Evolutionary conservation across 2,797 vertebrate genomes (phyloP).

Genomic region (Podarcis siculus): DNA sequence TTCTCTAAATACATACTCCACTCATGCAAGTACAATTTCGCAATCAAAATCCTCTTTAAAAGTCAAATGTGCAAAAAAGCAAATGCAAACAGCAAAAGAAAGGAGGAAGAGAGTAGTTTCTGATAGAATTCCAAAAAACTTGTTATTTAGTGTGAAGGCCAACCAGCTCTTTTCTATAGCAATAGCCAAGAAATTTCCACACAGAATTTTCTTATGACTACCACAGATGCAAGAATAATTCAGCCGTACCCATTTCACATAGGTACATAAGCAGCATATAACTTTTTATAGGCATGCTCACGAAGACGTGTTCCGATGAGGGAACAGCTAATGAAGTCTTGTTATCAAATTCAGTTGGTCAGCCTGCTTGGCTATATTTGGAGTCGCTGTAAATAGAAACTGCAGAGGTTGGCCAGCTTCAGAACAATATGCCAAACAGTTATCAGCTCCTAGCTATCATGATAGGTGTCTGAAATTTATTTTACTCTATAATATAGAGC

Average conservation of each 20-base stretch:
- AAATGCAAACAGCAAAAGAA: neutral
- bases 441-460: neutral
- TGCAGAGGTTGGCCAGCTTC: constrained; percentile 24
- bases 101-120: neutral
- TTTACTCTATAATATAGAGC: neutral
- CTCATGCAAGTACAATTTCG: neutral
- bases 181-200: neutral
- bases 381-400: constrained; percentile 25
- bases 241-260: constrained; percentile 17
- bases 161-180: neutral
- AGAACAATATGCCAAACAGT: constrained; percentile 36
- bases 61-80: too few species aligned
- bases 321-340: neutral
- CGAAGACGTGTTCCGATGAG: constrained; percentile 18
- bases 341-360: constrained; percentile 30
- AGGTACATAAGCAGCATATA: constrained; percentile 15
- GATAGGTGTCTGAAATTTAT: neutral
- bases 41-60: neutral
- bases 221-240: neutral
- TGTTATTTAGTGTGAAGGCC: neutral
- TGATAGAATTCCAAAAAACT: neutral
- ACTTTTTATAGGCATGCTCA: constrained; percentile 23
- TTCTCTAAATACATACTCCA: neutral
- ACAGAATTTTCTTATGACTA: neutral
- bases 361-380: constrained; percentile 32